These are phyloP conservation scores for Pseudomyrmex sp. DNA, from an alignment of 1,140 invertebrate genomes.

Conservation along the genomic window DNA sequence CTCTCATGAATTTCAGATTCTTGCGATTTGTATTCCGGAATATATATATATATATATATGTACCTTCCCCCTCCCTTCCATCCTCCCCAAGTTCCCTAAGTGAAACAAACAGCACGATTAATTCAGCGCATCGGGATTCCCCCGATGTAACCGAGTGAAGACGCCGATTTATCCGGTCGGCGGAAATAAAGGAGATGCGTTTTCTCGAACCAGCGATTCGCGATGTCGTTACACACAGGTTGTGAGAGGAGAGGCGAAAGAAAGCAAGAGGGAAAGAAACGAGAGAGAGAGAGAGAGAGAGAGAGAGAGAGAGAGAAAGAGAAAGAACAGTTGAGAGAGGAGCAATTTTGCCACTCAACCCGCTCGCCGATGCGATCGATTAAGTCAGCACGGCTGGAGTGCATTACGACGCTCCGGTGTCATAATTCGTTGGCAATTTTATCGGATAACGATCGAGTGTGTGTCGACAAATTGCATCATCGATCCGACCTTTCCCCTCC, in stretches of 20 bases:
- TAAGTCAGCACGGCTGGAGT: constrained; percentile 55
- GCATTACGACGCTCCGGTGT: constrained; percentile 45
- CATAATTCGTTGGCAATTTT: constrained; percentile 61
- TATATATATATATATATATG: constrained; percentile 30
- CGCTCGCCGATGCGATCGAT: constrained; percentile 53
- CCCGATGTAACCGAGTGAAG: constrained; percentile 49
- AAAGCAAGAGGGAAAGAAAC: neutral
- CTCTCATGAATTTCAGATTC: constrained; percentile 48
- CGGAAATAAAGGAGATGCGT: constrained; percentile 54
- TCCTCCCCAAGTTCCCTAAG: constrained; percentile 13
- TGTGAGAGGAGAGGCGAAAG: too few relatives aligned
- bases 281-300: constrained; percentile 3
- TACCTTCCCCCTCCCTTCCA: neutral
- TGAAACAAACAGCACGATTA: constrained; percentile 58
- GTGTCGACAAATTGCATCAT: constrained; percentile 45
- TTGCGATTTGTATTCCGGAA: constrained; percentile 36
- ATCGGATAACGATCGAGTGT: constrained; percentile 47
- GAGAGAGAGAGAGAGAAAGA: neutral
- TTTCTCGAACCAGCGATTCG: constrained; percentile 48
- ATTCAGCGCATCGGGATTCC: constrained; percentile 43
- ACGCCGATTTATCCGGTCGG: constrained; percentile 51
- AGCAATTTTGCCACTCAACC: constrained; percentile 48
- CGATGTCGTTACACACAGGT: constrained; percentile 28
- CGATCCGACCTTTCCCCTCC: constrained; percentile 10
- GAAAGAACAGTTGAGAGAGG: constrained; percentile 23